These are phyloP conservation scores for Acrocera orbiculus DNA, from an alignment of 2,888 invertebrate genomes.

Conservation along the genomic window DNA sequence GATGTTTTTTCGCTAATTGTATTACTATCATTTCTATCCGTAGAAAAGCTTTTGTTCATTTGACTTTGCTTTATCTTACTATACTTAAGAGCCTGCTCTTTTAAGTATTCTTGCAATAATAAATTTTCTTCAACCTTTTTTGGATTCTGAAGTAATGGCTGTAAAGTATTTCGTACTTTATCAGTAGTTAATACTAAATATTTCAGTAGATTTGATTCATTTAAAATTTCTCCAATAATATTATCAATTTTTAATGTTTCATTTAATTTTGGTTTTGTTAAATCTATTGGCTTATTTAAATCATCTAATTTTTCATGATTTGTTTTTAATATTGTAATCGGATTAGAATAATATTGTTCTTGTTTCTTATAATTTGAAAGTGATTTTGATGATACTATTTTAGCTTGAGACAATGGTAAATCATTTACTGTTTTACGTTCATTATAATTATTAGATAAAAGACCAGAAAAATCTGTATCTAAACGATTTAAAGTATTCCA, in stretches of 20 bases:
- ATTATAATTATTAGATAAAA: too few species aligned
- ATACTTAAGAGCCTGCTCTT: slow-evolving; percentile 51
- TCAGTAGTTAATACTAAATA: slow-evolving; percentile 29
- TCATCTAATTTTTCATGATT: slow-evolving; percentile 19
- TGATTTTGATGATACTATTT: slow-evolving; percentile 29
- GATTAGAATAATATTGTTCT: slow-evolving; percentile 31
- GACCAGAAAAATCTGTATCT: too few species aligned
- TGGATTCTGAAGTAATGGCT: slow-evolving; percentile 8
- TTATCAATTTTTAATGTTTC: slow-evolving; percentile 17
- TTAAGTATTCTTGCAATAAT: slow-evolving; percentile 53
- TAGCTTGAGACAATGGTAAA: too few species aligned
- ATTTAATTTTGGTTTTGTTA: slow-evolving; percentile 25
- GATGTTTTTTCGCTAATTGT: too few species aligned
- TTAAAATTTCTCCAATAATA: slow-evolving; percentile 23
- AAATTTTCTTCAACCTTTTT: slow-evolving; percentile 37
- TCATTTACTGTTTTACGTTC: too few species aligned
- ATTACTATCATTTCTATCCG: too few species aligned
- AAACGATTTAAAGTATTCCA: too few species aligned
- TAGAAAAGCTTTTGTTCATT: slow-evolving; percentile 16
- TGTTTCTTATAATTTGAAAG: slow-evolving; percentile 31
- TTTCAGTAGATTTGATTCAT: slow-evolving; percentile 25
- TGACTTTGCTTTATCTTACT: slow-evolving; percentile 54
- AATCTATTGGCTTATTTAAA: slow-evolving; percentile 25
- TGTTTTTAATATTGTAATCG: slow-evolving; percentile 23
- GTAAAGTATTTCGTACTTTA: slow-evolving; percentile 19